These are phyloP conservation scores for Menidia beryllina DNA, from an alignment of 2,113 vertebrate genomes.

Conservation along the genomic window DNA sequence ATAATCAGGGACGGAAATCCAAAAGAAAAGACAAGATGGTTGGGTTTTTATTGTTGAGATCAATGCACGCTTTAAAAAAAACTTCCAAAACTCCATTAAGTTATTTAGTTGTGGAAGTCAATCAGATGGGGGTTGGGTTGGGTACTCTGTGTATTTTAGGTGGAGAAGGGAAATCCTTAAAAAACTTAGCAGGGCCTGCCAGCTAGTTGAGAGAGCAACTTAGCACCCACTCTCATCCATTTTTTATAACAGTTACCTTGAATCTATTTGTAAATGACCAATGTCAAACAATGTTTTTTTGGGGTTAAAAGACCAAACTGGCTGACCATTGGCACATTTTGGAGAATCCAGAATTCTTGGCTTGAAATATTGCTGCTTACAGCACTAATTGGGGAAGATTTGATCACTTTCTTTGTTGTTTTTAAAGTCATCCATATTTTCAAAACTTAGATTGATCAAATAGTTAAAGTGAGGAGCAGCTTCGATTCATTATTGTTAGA, in stretches of 20 bases:
- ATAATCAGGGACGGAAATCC: conserved; percentile 42
- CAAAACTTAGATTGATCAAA: no score
- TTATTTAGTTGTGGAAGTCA: conserved; percentile 3
- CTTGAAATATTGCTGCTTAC: conserved; percentile 23
- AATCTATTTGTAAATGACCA: neutral
- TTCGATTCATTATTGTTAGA: no score
- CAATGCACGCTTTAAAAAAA: conserved; percentile 25
- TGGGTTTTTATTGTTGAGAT: conserved; percentile 38
- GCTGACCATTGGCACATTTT: conserved; percentile 2
- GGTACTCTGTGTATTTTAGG: neutral
- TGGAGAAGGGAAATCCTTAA: conserved; percentile 3
- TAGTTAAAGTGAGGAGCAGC: no score
- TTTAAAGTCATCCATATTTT: no score
- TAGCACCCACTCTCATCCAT: conserved; percentile 2
- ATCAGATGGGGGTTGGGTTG: neutral
- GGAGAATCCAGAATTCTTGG: conserved; percentile 22
- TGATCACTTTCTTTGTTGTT: no score
- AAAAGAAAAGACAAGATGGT: conserved; percentile 13
- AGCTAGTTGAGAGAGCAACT: conserved; percentile 8
- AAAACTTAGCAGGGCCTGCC: neutral
- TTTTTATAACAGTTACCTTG: conserved; percentile 20
- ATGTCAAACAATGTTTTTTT: conserved; percentile 6
- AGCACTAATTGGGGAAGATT: no score
- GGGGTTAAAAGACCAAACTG: conserved; percentile 12
- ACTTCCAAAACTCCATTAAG: conserved; percentile 14